Base-by-base conservation (phyloP, 2,113 vertebrate species). In the Peucedramus taeniatus region DNA sequence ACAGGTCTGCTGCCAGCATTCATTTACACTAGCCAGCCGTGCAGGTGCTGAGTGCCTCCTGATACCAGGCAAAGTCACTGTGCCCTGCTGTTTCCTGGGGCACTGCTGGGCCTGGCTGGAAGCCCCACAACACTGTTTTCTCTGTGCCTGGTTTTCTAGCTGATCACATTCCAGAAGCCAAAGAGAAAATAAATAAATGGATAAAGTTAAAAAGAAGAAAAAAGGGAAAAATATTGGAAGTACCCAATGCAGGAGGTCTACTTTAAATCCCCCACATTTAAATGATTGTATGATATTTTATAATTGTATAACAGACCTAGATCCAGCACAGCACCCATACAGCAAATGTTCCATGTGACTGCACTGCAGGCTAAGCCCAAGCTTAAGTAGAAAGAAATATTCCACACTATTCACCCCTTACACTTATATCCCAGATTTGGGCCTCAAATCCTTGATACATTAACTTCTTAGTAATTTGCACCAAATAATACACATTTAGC, bases 31-130 rank as follows among this genome's bases (percentile, higher is more conserved):
- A 88, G 75, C 79, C 90, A 94, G 90, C 35, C 3, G 3, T 8
- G 39, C 19, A 28, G 75, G 75, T 93, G 95, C 92, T 90, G 79
- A 94, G 90, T 93, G 94, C 59, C 82, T 92, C 60, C 83, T 57
- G 88, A 95, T 88, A 95, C n/a, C 79, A 35, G 15, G 28, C 71
- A 68, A 77, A 90, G 83, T 59, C 86, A 90, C 27, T 2, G 85
- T 95, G 83, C 56, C 85, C 79, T 53, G 13, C 19, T 4, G 18
- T 28, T 94, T 78, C 83, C 79, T n/a, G 39, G 75, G 79, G 79
- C 80, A n/a, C 83, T 15, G 47, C 50, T 17, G 66, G 61, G 35
- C 66, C 70, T 94, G 92, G 87, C 90, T 92, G 77, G 66, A 66
- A 93, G 89, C 84, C 96, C 56, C 56, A 72, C 33, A 45, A 3